phyloP scores from a whole-genome alignment of 1,140 invertebrate genomes.

The Diabrotica undecimpunctata region DNA sequence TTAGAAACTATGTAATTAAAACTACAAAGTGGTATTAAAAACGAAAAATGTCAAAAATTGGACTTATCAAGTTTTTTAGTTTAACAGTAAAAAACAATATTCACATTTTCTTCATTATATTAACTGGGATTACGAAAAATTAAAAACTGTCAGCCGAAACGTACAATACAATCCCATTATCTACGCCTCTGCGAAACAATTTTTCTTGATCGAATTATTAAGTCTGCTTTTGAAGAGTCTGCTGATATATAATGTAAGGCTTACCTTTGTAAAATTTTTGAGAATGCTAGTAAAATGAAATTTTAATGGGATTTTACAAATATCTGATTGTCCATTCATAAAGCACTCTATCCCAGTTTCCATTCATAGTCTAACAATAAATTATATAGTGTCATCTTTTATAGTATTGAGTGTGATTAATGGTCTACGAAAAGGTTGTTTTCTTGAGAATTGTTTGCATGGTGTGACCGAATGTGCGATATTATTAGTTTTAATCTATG shows the following conservation, averaged over 20 bases:
- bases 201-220: slow-evolving; percentile 7
- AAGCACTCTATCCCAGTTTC: neutral
- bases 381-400: neutral
- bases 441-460: too few relatives aligned
- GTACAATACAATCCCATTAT: neutral
- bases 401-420: too few relatives aligned
- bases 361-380: neutral
- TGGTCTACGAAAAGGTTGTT: too few relatives aligned
- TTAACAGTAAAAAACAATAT: too few relatives aligned
- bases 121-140: too few relatives aligned
- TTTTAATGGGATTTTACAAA: slow-evolving; percentile 26
- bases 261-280: slow-evolving; percentile 5
- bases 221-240: slow-evolving; percentile 7
- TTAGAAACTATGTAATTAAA: too few relatives aligned
- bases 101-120: too few relatives aligned
- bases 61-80: too few relatives aligned
- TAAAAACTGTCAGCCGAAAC: neutral
- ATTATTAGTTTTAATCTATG: too few relatives aligned
- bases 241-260: slow-evolving; percentile 15
- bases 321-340: slow-evolving; percentile 18
- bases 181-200: slow-evolving; percentile 11
- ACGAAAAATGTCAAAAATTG: too few relatives aligned
- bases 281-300: slow-evolving; percentile 27
- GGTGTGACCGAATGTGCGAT: too few relatives aligned
- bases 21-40: too few relatives aligned